phyloP scores from a whole-genome alignment of 2,113 vertebrate species.

The Addax nasomaculatus region DNA sequence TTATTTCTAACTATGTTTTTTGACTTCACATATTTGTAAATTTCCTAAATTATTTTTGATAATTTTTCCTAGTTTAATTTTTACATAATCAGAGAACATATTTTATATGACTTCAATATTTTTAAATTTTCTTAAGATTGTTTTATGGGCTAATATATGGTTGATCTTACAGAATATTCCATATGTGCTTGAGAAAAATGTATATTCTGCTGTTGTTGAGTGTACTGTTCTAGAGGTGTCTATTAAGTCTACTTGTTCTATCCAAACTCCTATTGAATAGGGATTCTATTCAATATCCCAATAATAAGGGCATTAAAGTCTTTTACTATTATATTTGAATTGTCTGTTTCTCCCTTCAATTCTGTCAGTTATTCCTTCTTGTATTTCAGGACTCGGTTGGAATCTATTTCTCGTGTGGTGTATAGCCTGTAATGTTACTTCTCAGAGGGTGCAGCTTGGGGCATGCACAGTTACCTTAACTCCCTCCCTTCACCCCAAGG shows the following conservation, averaged over 20 bases:
- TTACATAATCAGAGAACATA: background rate
- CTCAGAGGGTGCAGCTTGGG: background rate
- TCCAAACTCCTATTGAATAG: background rate
- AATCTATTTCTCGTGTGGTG: background rate
- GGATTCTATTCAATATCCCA: background rate
- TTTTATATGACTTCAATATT: background rate
- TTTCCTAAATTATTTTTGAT: background rate
- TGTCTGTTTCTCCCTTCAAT: background rate
- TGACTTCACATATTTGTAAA: background rate
- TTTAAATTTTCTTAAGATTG: background rate
- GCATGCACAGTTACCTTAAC: background rate
- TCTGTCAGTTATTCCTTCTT: background rate
- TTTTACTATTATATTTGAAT: background rate
- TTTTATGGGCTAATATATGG: background rate
- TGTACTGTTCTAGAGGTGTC: background rate
- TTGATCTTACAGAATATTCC: background rate
- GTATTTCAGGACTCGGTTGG: background rate
- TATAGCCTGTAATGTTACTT: background rate
- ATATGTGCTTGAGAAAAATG: background rate
- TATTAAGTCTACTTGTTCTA: background rate
- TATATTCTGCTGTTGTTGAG: background rate
- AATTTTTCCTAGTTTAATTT: background rate
- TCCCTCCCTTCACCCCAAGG: accelerated
- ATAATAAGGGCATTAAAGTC: background rate
- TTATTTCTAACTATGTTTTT: background rate